Evolutionary conservation across 1,140 invertebrate genomes (phyloP).

Genomic region (Ditylenchus dipsaci): DNA sequence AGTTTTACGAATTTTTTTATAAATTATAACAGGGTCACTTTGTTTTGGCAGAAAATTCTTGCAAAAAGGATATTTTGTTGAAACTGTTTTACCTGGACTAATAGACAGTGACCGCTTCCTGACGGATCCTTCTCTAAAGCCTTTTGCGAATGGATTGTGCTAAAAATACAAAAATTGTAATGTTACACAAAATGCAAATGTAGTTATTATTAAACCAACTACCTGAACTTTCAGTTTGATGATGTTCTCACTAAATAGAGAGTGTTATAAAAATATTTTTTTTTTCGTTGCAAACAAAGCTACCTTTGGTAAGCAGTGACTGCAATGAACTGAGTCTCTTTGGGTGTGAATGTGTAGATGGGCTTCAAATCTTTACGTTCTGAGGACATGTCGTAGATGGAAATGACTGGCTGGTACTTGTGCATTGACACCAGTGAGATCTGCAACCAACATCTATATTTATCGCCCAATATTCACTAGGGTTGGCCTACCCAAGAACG

Average conservation of each 20-base stretch:
- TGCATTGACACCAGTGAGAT: slow-evolving; percentile 30
- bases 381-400: background rate
- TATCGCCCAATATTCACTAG: too few species aligned
- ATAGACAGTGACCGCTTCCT: slow-evolving; percentile 26
- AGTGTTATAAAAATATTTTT: too few species aligned
- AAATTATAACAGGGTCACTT: too few species aligned
- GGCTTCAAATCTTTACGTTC: background rate
- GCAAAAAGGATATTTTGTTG: too few species aligned
- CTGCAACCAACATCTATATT: too few species aligned
- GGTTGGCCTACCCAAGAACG: too few species aligned
- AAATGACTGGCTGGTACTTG: slow-evolving; percentile 35
- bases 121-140: slow-evolving; percentile 36
- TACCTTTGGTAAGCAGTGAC: slow-evolving; percentile 34
- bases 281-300: too few species aligned
- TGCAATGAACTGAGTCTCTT: slow-evolving; percentile 32
- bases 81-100: slow-evolving; percentile 27
- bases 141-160: slow-evolving; percentile 38
- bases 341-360: slow-evolving; percentile 15
- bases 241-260: slow-evolving; percentile 4
- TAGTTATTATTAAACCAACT: background rate
- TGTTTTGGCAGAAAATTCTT: too few species aligned
- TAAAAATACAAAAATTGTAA: too few species aligned
- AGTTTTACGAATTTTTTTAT: too few species aligned
- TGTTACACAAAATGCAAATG: background rate
- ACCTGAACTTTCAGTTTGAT: slow-evolving; percentile 18